Percentiles rank a stretch among this genome's conserved stretches.
Evolutionary conservation across 1,140 invertebrate genomes (phyloP).

Genomic region (Spodoptera litura): DNA sequence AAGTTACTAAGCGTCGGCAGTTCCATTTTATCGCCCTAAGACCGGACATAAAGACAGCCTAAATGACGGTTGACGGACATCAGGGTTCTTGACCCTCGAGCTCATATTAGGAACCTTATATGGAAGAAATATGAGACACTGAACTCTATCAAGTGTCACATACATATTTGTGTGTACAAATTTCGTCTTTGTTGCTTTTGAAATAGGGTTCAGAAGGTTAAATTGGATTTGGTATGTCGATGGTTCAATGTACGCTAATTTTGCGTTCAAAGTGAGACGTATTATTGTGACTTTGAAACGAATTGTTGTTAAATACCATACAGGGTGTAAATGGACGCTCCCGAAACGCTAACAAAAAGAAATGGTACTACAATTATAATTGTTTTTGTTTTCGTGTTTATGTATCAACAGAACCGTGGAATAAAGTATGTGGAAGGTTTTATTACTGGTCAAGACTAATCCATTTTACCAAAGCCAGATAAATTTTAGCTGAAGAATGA

Average conservation of each 20-base stretch:
- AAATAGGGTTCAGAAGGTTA: too few species aligned
- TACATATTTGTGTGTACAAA: neutral
- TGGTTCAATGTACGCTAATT: neutral
- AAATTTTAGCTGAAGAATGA: too few species aligned
- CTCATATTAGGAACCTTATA: neutral
- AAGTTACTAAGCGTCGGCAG: slow-evolving; percentile 2
- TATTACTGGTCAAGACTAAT: too few species aligned
- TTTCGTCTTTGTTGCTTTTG: too few species aligned
- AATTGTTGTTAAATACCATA: neutral
- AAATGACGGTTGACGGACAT: slow-evolving; percentile 16
- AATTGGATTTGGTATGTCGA: too few species aligned
- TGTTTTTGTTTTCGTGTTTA: too few species aligned
- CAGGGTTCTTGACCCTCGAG: neutral
- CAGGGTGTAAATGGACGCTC: too few species aligned
- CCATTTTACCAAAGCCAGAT: too few species aligned
- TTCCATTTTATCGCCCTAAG: neutral
- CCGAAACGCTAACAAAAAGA: too few species aligned
- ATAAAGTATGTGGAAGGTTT: too few species aligned
- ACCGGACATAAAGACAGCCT: slow-evolving; percentile 18
- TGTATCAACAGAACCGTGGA: too few species aligned
- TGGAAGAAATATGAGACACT: slow-evolving; percentile 18
- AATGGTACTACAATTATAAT: too few species aligned
- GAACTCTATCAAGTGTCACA: neutral
- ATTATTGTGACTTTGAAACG: slow-evolving; percentile 1
- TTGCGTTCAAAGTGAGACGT: neutral